Base-by-base conservation (phyloP, 2,113 vertebrate genomes). In the Sceloporus tristichus region DNA sequence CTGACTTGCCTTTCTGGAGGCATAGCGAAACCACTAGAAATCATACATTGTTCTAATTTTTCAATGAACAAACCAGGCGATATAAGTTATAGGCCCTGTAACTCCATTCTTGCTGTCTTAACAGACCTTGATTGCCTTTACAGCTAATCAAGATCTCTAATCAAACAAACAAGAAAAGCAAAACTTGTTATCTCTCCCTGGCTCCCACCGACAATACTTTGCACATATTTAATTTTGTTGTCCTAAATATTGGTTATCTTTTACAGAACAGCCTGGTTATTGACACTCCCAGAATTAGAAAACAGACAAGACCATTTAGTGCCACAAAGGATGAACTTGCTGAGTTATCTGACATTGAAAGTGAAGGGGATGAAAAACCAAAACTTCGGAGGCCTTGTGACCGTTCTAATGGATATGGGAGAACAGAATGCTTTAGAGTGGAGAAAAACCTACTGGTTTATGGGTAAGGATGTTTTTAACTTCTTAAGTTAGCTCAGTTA, bases 401-500 rank as follows among this genome's bases (percentile, higher is more conserved):
- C 91, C 98, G 99, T 1, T 97, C 97, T 87, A 99, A 91, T 87
- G 98, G 98, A 92, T 99, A 99, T 0, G 98, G 98, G 0, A 98
- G 99, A 93, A 99, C 99, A 0, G 99, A 99, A 90, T 99, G 99
- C 94, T 99, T 99, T 93, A 96, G 99, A 42, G 98, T 99, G 59
- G 99, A 99, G 94, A 99, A 99, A 94, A 99, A 99, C 94, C 93
- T 99, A 80, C 97, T 99, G 79, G 98, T 99, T 82, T 99, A 99
- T 62, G 99, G 99, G 99, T 99, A 97, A 93, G 94, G 84, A 62
- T 3, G 9, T 7, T 42, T 88, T 48, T 40, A 87, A 18, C 54
- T 7, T 1, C 87, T 92, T 23, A 48, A 48, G 48, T 48, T 48
- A 62, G 0, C 21, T 84, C 2, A 78, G 79, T 0, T 5, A 65